Conservation (phyloP, 2,113 vertebrate genomes). For the Todiramphus saurophagus region DNA sequence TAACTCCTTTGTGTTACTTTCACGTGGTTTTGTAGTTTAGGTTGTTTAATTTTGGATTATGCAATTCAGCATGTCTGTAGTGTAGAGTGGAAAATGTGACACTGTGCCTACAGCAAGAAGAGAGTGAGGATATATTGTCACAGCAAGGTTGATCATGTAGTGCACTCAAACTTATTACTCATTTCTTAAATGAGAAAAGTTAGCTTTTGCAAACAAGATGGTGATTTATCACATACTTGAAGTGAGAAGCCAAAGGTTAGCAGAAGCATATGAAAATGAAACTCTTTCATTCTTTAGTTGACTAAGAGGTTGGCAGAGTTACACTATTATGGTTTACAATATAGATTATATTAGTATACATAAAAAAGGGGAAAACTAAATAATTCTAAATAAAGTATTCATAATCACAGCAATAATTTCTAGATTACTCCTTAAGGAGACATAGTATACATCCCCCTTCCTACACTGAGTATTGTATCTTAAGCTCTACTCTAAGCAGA, state of each 20-base stretch:
- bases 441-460: neutral
- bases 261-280: neutral
- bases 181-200: slow-evolving; percentile 19
- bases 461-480: neutral
- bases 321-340: neutral
- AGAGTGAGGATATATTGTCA: neutral
- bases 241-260: neutral
- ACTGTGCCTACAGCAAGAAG: neutral
- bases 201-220: neutral
- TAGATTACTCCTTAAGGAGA: neutral
- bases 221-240: neutral
- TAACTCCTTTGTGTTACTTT: neutral
- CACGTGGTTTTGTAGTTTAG: slow-evolving; percentile 21
- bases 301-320: neutral
- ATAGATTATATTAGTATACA: neutral
- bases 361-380: neutral
- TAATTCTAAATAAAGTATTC: neutral
- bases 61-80: slow-evolving; percentile 2
- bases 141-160: neutral
- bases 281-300: neutral
- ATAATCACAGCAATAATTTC: neutral
- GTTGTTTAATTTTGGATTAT: slow-evolving; percentile 35
- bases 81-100: slow-evolving; percentile 4
- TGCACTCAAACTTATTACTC: neutral
- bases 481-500: neutral